Base-by-base conservation (phyloP, 2,113 vertebrate genomes). In the Misgurnus anguillicaudatus region DNA sequence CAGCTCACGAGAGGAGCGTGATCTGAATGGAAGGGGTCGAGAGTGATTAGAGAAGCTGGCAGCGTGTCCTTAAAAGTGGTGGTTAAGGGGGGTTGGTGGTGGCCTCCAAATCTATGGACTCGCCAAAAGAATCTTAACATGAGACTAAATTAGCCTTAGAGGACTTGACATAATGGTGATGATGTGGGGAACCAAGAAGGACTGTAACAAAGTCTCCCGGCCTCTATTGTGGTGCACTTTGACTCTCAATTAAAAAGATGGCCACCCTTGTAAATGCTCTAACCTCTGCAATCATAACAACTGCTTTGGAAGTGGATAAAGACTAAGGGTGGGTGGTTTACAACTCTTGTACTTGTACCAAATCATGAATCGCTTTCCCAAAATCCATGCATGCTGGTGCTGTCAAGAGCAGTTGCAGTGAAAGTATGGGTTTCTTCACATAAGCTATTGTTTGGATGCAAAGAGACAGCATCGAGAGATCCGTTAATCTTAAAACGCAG, bases 1-100 rank as follows among this genome's bases (percentile, higher is more conserved):
- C 71, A 58, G 57, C 64, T 76, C 65, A 75, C 72, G 42, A 69
- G 62, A 62, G 45, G 53, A 48, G 39, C 9, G 61, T 69, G 64
- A 31, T 75, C 10, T 76, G 64, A 76, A 75, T 39, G 17, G 58
- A 60, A 69, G 36, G 64, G 79, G 57, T 67, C 64, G 58, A 81
- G 57, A 75, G 79, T 51, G 74, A 64, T 76, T 76, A 53, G 60
- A 51, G 24, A 51, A 75, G 74, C 74, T 51, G 45, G 39, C 57
- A 36, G 39, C 60, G 62, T 62, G 21, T 42, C 72, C 57, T 62
- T 19, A 74, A 74, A 62, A 41, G 9, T 57, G 9, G 17, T 62
- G 72, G 41, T 73, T 42, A 73, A 24, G 70, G 70, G 38, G 53
- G 55, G 39, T 45, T 61, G 24, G 2, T 7, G 5, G 11, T 64